Evolutionary conservation across 1,140 invertebrate genomes (phyloP), one percentile per base, ranked within the genome.

Genomic region (Drusus annulatus): DNA sequence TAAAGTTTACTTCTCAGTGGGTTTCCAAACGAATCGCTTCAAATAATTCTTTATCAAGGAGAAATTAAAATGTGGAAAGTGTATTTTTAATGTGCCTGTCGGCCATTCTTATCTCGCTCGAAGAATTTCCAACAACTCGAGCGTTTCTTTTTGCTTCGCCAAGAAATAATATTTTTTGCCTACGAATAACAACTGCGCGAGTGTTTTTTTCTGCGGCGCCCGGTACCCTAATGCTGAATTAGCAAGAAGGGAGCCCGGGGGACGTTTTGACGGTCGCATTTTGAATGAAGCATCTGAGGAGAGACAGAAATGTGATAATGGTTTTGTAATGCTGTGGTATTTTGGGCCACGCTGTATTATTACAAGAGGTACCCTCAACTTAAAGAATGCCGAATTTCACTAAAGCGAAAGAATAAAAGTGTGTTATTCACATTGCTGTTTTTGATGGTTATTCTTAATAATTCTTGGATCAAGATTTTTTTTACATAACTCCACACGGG

Each of bases 191-290:
- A 45, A 45, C 36, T 45, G 36, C 36, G 54, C 54, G 19, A 16
- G 28, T 45, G 31, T n/a, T 68, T 36, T 68, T 65, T 68, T 68
- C 16, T 31, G 36, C 13, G 16, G 31, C 31, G 23, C 63, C 19
- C 13, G n/a, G 16, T 36, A 28, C 63, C 36, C 16, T 68, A 36
- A 68, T 68, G 25, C 63, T 68, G 63, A 68, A 68, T 68, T 68
- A 68, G 28, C 25, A n/a, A 68, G 31, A 45, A 21, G 25, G 63
- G 31, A 45, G 36, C 36, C 36, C 8, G 36, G 13, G 36, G 36
- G 36, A 45, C 36, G 36, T 45, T 45, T 45, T 45, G 28, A 45
- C 36, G 36, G 36, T 63, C 19, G 23, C 23, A 23, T 63, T 28
- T n/a, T 23, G 23, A 63, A 63, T 21, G 23, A 23, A 23, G 19